phyloP scores from a whole-genome alignment of 2,797 vertebrate species.

The Xyrichtys novacula region DNA sequence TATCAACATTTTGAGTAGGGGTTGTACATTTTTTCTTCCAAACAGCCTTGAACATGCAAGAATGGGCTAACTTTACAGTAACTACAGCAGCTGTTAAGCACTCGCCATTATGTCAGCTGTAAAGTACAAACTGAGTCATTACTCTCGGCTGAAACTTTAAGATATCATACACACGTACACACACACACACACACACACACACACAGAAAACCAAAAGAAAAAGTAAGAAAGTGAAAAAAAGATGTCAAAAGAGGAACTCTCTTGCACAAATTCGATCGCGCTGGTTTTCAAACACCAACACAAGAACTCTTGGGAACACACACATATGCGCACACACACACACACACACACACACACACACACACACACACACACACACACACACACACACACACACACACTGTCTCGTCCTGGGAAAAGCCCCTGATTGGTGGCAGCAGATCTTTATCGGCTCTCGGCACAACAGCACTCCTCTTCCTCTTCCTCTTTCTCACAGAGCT shows the following conservation, averaged over 20 bases:
- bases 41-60: too few relatives aligned
- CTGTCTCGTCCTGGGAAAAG: slow-evolving; percentile 31
- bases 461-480: slow-evolving; percentile 45
- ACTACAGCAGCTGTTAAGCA: too few relatives aligned
- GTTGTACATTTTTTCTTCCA: too few relatives aligned
- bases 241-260: too few relatives aligned
- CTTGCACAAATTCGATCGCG: too few relatives aligned
- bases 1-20: too few relatives aligned
- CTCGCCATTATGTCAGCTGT: not conserved
- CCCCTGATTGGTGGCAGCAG: slow-evolving; percentile 31
- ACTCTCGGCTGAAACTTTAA: not conserved
- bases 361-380: not conserved
- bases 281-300: too few relatives aligned
- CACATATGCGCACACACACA: slow-evolving; percentile 2
- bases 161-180: not conserved
- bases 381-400: not conserved
- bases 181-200: not conserved
- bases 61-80: not conserved
- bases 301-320: too few relatives aligned
- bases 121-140: not conserved
- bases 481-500: slow-evolving; percentile 31
- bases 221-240: too few relatives aligned
- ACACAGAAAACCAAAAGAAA: not conserved
- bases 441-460: slow-evolving; percentile 37
- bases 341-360: not conserved